Conservation (phyloP, 2,888 invertebrate genomes). For the Nudaria mundana region DNA sequence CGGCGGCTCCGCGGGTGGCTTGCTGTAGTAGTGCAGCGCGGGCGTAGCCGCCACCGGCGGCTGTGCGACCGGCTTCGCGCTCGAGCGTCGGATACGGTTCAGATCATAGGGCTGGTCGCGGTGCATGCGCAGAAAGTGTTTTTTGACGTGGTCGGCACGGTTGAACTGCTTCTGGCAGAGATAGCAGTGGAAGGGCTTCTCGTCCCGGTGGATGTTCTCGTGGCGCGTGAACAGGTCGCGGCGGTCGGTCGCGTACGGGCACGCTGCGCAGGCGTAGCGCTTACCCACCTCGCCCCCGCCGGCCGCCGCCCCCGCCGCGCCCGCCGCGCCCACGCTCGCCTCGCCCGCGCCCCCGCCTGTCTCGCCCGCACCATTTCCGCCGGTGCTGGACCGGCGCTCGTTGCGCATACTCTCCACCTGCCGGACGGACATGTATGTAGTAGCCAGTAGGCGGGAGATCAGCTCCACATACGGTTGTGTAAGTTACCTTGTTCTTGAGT, state of each 20-base stretch:
- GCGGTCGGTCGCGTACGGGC: slow-evolving; percentile 95
- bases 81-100: slow-evolving; percentile 87
- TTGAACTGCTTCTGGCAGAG: slow-evolving; percentile 96
- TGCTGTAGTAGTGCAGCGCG: slow-evolving; percentile 58
- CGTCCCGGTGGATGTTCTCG: slow-evolving; percentile 96
- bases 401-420: slow-evolving; percentile 67
- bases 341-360: slow-evolving; percentile 22
- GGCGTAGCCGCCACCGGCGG: slow-evolving; percentile 35
- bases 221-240: slow-evolving; percentile 95
- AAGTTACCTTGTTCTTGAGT: slow-evolving; percentile 81
- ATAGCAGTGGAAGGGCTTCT: slow-evolving; percentile 96
- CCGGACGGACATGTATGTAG: background rate
- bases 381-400: slow-evolving; percentile 41
- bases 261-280: slow-evolving; percentile 92
- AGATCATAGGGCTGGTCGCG: slow-evolving; percentile 93
- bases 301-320: slow-evolving; percentile 18
- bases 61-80: slow-evolving; percentile 79
- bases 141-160: slow-evolving; percentile 96
- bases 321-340: slow-evolving; percentile 29
- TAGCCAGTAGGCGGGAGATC: background rate
- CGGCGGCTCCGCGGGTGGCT: slow-evolving; percentile 64
- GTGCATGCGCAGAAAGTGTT: slow-evolving; percentile 96
- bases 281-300: slow-evolving; percentile 65
- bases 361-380: slow-evolving; percentile 32
- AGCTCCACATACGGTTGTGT: no score